Evolutionary conservation across 23 tunicate genomes (phyloP).

Genomic region (Oikopleura dioica): DNA sequence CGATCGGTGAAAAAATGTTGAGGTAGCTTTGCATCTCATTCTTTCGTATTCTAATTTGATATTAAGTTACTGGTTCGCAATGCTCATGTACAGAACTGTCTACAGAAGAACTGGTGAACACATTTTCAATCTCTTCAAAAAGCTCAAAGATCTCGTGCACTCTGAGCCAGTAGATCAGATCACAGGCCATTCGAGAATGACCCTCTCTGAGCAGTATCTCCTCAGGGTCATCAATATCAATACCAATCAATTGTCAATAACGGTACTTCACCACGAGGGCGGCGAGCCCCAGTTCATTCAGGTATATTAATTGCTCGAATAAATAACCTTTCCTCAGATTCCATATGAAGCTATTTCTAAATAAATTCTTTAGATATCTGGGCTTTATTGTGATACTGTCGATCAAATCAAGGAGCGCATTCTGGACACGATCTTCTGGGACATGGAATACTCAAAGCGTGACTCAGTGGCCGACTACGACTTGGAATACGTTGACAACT

Average conservation of each 20-base stretch:
- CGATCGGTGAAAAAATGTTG: constrained; percentile 3
- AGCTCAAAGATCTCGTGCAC: neutral
- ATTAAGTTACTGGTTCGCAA: constrained; percentile 4
- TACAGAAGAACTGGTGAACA: constrained; percentile 7
- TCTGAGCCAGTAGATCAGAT: neutral
- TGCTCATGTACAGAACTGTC: constrained; percentile 1
- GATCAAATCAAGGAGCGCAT: neutral
- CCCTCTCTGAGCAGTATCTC: neutral
- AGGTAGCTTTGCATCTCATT: too few relatives aligned
- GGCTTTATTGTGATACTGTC: neutral
- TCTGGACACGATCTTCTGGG: neutral
- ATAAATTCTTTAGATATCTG: neutral
- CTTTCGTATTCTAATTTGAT: too few relatives aligned
- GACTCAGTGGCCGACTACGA: neutral
- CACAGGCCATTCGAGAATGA: neutral
- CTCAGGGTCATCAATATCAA: neutral
- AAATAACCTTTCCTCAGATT: too few relatives aligned
- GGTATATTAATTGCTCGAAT: neutral
- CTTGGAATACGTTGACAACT: neutral
- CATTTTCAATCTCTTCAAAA: neutral
- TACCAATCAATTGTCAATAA: too few relatives aligned
- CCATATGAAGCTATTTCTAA: neutral
- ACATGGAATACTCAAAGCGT: neutral
- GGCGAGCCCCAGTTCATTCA: neutral
- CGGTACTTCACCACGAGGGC: neutral